phyloP scores from a whole-genome alignment of 1,140 invertebrate species.

The Euwallacea similis region DNA sequence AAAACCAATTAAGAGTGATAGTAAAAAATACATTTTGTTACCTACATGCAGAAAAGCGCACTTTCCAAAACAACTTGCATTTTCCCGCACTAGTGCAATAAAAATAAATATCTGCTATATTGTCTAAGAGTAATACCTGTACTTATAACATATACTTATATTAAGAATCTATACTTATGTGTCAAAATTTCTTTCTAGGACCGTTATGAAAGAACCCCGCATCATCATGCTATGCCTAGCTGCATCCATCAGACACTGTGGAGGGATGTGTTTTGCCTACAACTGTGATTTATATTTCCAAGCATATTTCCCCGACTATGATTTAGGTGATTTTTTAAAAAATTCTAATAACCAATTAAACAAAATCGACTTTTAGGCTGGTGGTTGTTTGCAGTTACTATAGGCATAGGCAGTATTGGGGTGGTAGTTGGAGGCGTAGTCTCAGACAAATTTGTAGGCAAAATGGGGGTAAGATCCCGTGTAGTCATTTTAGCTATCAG shows the following conservation, averaged over 20 bases:
- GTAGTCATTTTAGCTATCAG: constrained; percentile 82
- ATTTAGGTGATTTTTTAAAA: constrained; percentile 66
- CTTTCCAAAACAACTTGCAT: too few relatives aligned
- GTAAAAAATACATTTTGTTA: too few relatives aligned
- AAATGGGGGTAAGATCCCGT: constrained; percentile 82
- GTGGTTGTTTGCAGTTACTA: constrained; percentile 85
- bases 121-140: too few relatives aligned
- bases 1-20: too few relatives aligned
- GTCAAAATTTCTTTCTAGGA: constrained; percentile 40
- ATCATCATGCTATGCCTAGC: constrained; percentile 81
- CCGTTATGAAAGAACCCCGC: constrained; percentile 73
- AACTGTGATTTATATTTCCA: constrained; percentile 88
- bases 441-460: constrained; percentile 86
- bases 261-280: constrained; percentile 87
- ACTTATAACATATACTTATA: background rate
- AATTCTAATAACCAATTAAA: background rate
- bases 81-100: too few relatives aligned
- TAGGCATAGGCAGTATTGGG: constrained; percentile 83
- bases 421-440: constrained; percentile 86
- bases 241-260: constrained; percentile 87
- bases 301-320: constrained; percentile 82
- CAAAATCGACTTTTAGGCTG: constrained; percentile 53
- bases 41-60: too few relatives aligned
- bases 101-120: too few relatives aligned
- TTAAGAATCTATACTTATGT: too few relatives aligned